Conservation (phyloP, 2,113 vertebrate species). For the Ptilonorhynchus violaceus region DNA sequence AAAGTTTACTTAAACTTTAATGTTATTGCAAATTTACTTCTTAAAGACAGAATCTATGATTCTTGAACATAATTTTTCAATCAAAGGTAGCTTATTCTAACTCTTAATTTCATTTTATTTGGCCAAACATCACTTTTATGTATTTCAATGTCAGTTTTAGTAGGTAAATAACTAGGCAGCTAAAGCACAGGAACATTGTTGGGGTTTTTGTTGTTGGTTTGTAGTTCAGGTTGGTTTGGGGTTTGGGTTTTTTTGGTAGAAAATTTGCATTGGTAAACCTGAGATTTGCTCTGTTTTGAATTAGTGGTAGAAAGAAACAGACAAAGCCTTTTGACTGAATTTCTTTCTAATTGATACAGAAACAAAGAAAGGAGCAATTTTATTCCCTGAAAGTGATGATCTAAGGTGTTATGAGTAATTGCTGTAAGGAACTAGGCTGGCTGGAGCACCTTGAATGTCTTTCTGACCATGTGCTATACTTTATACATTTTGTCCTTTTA, state of each 20-base stretch:
- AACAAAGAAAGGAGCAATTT: neutral
- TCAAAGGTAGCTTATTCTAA: neutral
- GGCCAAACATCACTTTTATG: neutral
- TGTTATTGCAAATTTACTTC: neutral
- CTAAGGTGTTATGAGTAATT: neutral
- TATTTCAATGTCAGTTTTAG: neutral
- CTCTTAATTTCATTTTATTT: neutral
- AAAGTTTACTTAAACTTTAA: neutral
- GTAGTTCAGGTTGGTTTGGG: neutral
- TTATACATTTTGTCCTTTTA: neutral
- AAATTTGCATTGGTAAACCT: neutral
- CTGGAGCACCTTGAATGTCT: neutral
- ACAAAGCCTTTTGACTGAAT: neutral
- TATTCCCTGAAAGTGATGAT: neutral
- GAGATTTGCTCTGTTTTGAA: neutral
- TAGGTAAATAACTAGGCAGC: neutral
- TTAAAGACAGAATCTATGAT: neutral
- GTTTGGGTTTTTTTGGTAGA: neutral
- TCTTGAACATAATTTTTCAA: neutral
- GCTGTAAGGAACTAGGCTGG: neutral
- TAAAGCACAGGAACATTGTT: neutral
- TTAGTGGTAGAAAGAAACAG: neutral
- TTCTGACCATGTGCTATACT: neutral
- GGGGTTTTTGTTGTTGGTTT: neutral
- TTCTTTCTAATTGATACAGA: neutral